Base-by-base conservation (phyloP, 2,797 vertebrate species). In the Acrocephalus scirpaceus region DNA sequence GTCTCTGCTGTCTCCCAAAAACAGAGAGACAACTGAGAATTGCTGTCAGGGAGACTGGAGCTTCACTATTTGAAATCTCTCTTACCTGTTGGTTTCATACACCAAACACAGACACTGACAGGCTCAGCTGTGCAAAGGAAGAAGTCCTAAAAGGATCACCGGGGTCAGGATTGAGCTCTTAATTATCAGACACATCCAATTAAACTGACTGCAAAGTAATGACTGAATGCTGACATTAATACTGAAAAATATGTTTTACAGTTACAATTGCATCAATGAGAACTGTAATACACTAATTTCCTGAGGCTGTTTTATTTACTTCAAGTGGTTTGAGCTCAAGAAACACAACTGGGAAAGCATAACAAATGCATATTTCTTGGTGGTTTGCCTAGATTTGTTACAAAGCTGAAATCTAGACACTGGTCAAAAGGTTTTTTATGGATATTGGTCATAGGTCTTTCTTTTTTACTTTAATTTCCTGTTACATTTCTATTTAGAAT, bases 391-490 rank as follows among this genome's bases (percentile, higher is more conserved):
- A n/a, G 50, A 89, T 91, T 85, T 67, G 73, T 88, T 89, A 85
- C 18, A 51, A 93, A 91, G 87, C 79, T 93, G 58, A 92, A 91
- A 96, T 73, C 77, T 56, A 95, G 94, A 95, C 93, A 76, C 38
- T 62, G 58, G 67, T 94, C 86, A 90, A 94, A 90, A 66, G 42
- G 79, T 87, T 96, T 83, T 96, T 95, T 92, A 90, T 51, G 85
- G 47, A 15, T 88, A 86, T 76, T 86, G 90, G 82, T 91, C 94
- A 92, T 53, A 94, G 48, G 74, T 75, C 86, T 92, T 88, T 56
- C 65, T n/a, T 85, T 93, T 90, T 76, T 56, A 57, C 32, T 96
- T 96, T 83, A 94, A 97, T 95, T 97, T 96, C 92, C 95, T 90
- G 85, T 78, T 92, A 74, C 60, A 72, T 91, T 93, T 81, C 88